Evolutionary conservation across 1,140 invertebrate genomes (phyloP).

Genomic region (Latrodectus geometricus): DNA sequence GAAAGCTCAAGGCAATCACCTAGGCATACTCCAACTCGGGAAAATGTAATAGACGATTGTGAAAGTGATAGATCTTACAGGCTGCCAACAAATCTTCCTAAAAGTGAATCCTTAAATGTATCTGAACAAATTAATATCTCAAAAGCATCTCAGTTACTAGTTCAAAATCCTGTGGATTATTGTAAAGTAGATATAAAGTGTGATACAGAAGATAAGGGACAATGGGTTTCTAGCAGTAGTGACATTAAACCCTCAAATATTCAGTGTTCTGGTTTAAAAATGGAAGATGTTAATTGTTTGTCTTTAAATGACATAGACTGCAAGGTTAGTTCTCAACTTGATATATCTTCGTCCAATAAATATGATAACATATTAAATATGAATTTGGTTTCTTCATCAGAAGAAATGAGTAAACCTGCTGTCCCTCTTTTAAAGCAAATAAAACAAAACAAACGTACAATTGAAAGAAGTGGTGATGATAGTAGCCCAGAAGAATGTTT

Average conservation of each 20-base stretch:
- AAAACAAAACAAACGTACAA: constrained; percentile 40
- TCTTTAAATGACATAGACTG: constrained; percentile 29
- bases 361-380: constrained; percentile 33
- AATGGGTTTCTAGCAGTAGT: constrained; percentile 57
- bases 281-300: constrained; percentile 37
- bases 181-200: constrained; percentile 47
- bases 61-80: constrained; percentile 52
- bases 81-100: constrained; percentile 29
- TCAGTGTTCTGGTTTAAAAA: constrained; percentile 12
- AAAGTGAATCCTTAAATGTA: constrained; percentile 45
- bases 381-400: constrained; percentile 39
- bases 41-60: constrained; percentile 25
- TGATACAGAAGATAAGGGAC: constrained; percentile 45
- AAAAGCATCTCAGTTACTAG: constrained; percentile 21
- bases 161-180: constrained; percentile 37
- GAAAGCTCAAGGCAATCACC: constrained; percentile 56
- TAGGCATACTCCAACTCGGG: constrained; percentile 48
- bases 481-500: constrained; percentile 69
- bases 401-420: constrained; percentile 39
- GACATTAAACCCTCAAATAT: constrained; percentile 37
- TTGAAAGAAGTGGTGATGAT: constrained; percentile 61
- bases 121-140: constrained; percentile 33
- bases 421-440: constrained; percentile 36
- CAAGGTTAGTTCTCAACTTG: constrained; percentile 21
- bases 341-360: constrained; percentile 48